These are phyloP conservation scores for Platynereis dumerilii DNA, from an alignment of 2,888 invertebrate genomes.

Conservation along the genomic window DNA sequence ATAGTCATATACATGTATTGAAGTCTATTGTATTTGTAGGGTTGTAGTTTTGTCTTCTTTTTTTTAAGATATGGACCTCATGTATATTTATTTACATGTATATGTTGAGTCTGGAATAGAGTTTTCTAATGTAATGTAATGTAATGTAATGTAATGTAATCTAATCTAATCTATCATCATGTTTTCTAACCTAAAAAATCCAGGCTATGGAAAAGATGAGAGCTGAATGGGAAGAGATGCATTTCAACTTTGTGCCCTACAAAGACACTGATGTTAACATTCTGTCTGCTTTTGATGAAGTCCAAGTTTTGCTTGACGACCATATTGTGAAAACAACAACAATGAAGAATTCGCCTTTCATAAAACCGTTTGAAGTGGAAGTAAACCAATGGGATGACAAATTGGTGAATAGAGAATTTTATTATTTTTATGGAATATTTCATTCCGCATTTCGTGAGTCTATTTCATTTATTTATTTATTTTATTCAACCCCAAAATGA, in stretches of 20 bases:
- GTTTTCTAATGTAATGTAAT: too few relatives aligned
- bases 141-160: too few relatives aligned
- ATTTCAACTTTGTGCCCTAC: conserved; percentile 58
- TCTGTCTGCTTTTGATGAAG: conserved; percentile 59
- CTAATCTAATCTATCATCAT: too few relatives aligned
- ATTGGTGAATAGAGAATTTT: conserved; percentile 55
- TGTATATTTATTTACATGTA: too few relatives aligned
- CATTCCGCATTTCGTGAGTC: too few relatives aligned
- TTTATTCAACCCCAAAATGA: too few relatives aligned
- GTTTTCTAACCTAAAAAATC: too few relatives aligned
- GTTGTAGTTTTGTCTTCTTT: background rate
- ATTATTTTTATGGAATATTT: too few relatives aligned
- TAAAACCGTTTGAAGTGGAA: conserved; percentile 60
- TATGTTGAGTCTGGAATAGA: too few relatives aligned
- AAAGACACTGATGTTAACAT: conserved; percentile 59
- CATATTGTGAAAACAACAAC: conserved; percentile 63
- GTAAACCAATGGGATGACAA: conserved; percentile 57
- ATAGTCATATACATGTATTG: background rate
- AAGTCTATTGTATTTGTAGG: background rate
- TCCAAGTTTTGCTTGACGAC: conserved; percentile 61
- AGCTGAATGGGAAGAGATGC: conserved; percentile 56
- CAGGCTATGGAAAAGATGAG: conserved; percentile 62
- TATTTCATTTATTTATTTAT: too few relatives aligned
- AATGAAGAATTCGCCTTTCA: conserved; percentile 63
- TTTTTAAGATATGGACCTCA: too few relatives aligned